Evolutionary conservation across 35 echinoderm and acorn worm species (phyloP).

Genomic region (Stichopus chloronotus): DNA sequence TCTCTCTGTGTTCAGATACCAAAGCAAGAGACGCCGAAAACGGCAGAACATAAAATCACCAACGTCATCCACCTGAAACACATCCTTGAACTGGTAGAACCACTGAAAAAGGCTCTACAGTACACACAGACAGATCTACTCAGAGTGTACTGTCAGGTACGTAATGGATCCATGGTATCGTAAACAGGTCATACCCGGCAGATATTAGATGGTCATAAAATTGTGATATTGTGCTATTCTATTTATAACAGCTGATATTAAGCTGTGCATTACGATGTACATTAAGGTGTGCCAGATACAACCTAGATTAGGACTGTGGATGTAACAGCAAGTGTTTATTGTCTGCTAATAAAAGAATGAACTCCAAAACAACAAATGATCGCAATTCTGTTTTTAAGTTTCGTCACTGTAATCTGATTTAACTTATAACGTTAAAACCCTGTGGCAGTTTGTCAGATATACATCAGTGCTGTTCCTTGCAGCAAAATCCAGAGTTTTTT

Average conservation of each 20-base stretch:
- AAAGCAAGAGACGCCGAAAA: slow-evolving; percentile 89
- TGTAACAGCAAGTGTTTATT: too few species aligned
- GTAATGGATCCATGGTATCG: not conserved
- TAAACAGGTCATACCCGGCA: not conserved
- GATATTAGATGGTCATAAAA: not conserved
- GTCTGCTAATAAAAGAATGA: too few species aligned
- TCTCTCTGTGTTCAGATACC: slow-evolving; percentile 98
- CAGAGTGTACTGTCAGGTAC: slow-evolving; percentile 83
- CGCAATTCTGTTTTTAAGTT: too few species aligned
- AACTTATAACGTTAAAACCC: too few species aligned
- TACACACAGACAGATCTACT: slow-evolving; percentile 75
- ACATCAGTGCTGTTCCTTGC: too few species aligned
- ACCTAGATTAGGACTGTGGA: too few species aligned
- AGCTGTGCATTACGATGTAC: not conserved
- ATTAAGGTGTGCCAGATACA: too few species aligned
- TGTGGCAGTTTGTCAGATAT: too few species aligned
- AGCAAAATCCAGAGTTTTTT: too few species aligned
- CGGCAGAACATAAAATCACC: slow-evolving; percentile 87
- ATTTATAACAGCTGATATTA: not conserved
- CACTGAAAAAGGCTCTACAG: slow-evolving; percentile 74
- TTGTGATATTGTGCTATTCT: not conserved
- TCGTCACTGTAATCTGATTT: too few species aligned
- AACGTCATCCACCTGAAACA: slow-evolving; percentile 96
- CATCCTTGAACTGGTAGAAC: slow-evolving; percentile 83
- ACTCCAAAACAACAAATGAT: too few species aligned